Percentiles rank a stretch among this genome's conserved stretches.
These are phyloP conservation scores for Acrocyrtus sp. DNA, from an alignment of 2,888 invertebrate genomes.

Conservation along the genomic window DNA sequence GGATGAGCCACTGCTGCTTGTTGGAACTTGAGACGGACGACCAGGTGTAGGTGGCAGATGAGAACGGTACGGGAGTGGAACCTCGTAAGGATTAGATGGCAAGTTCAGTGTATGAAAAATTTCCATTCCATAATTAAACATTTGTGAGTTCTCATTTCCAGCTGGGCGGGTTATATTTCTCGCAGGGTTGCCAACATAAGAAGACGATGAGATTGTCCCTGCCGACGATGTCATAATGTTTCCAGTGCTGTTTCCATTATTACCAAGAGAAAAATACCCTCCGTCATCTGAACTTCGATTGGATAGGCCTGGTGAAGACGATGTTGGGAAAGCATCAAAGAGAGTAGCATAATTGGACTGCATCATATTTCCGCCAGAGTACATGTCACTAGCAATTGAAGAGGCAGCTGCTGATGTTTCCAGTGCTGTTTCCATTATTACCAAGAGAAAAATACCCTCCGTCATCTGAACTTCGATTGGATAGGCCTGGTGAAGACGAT, in stretches of 20 bases:
- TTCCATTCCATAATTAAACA: slow-evolving; percentile 33
- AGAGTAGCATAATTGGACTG: slow-evolving; percentile 17
- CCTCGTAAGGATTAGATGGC: slow-evolving; percentile 23
- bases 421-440: not conserved
- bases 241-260: not conserved
- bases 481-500: slow-evolving; percentile 34
- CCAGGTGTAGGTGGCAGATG: not conserved
- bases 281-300: slow-evolving; percentile 43
- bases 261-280: slow-evolving; percentile 38
- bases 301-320: slow-evolving; percentile 36
- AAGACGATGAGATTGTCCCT: not conserved
- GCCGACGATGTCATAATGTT: not conserved
- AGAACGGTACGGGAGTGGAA: slow-evolving; percentile 8
- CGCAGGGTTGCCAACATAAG: not conserved
- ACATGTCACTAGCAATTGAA: slow-evolving; percentile 26
- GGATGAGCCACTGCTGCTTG: slow-evolving; percentile 10
- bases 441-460: slow-evolving; percentile 42
- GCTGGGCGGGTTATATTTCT: not conserved
- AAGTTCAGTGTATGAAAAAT: slow-evolving; percentile 32
- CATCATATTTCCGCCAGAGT: slow-evolving; percentile 36
- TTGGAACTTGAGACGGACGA: slow-evolving; percentile 6
- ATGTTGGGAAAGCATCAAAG: slow-evolving; percentile 35
- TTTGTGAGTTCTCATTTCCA: slow-evolving; percentile 15
- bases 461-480: slow-evolving; percentile 39
- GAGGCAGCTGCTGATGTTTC: too few relatives aligned